Evolutionary conservation across 2,888 invertebrate genomes (phyloP).

Genomic region (Tetrapedia diversipes): DNA sequence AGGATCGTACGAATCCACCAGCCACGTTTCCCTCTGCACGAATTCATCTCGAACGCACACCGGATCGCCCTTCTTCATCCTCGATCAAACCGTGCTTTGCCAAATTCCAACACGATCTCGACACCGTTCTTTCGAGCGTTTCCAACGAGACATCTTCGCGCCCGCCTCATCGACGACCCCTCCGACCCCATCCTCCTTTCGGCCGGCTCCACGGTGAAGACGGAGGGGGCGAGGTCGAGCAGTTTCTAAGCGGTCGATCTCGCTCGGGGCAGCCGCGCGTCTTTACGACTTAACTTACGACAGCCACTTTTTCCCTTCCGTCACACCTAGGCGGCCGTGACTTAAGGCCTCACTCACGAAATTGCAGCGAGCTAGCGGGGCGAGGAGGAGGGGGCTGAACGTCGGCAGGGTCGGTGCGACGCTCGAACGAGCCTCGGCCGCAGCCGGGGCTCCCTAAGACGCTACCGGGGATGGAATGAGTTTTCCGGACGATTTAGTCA

Average conservation of each 20-base stretch:
- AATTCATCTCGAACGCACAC: neutral
- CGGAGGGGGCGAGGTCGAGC: too few relatives aligned
- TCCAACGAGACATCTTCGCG: neutral
- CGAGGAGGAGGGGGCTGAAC: slow-evolving; percentile 34
- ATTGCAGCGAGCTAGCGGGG: slow-evolving; percentile 45
- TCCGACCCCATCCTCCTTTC: too few relatives aligned
- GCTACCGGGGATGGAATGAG: slow-evolving; percentile 74
- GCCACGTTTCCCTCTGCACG: neutral
- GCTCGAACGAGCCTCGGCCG: slow-evolving; percentile 53
- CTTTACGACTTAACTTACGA: slow-evolving; percentile 47
- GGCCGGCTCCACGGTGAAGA: too few relatives aligned
- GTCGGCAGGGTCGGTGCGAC: slow-evolving; percentile 49
- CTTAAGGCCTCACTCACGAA: slow-evolving; percentile 58
- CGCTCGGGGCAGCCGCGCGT: neutral
- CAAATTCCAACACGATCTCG: neutral
- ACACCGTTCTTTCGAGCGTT: neutral
- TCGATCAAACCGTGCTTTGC: neutral
- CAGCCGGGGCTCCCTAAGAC: slow-evolving; percentile 58
- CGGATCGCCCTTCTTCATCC: neutral
- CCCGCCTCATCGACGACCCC: too few relatives aligned
- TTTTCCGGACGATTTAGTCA: slow-evolving; percentile 78
- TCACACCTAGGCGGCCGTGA: slow-evolving; percentile 38
- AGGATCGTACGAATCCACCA: slow-evolving; percentile 1
- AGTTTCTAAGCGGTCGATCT: slow-evolving; percentile 9
- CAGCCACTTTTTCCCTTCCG: slow-evolving; percentile 33